phyloP scores from a whole-genome alignment of 2,797 vertebrate species.

The Tauraco hartlaubi region DNA sequence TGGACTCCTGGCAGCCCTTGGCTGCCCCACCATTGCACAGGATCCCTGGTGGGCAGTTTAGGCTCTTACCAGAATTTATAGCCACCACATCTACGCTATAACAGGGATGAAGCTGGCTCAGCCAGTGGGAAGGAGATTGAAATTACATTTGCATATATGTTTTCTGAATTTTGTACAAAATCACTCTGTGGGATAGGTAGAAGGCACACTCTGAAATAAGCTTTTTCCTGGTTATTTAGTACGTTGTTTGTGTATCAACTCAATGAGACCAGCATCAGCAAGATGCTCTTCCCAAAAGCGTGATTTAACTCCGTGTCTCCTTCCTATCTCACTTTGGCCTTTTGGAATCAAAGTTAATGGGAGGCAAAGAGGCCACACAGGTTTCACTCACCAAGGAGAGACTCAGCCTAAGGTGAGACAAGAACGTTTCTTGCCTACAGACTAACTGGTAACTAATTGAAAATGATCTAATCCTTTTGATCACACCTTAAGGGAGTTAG shows the following conservation, averaged over 20 bases:
- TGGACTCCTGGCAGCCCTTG: not conserved
- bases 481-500: not conserved
- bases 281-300: not conserved
- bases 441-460: not conserved
- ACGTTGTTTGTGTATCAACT: rapidly evolving
- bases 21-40: rapidly evolving
- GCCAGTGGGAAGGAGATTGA: not conserved
- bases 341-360: not conserved
- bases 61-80: rapidly evolving
- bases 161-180: not conserved
- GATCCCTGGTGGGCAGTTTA: not conserved
- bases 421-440: not conserved
- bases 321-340: not conserved
- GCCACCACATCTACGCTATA: rapidly evolving
- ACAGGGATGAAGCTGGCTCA: not conserved
- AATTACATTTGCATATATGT: rapidly evolving
- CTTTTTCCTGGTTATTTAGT: not conserved
- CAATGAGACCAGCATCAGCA: not conserved
- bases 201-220: not conserved
- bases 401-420: not conserved
- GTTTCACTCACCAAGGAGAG: not conserved
- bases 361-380: not conserved
- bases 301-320: not conserved
- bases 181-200: no score
- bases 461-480: not conserved